These are phyloP conservation scores for Ammodramus savannarum DNA, from an alignment of 2,113 vertebrate genomes.

Conservation along the genomic window DNA sequence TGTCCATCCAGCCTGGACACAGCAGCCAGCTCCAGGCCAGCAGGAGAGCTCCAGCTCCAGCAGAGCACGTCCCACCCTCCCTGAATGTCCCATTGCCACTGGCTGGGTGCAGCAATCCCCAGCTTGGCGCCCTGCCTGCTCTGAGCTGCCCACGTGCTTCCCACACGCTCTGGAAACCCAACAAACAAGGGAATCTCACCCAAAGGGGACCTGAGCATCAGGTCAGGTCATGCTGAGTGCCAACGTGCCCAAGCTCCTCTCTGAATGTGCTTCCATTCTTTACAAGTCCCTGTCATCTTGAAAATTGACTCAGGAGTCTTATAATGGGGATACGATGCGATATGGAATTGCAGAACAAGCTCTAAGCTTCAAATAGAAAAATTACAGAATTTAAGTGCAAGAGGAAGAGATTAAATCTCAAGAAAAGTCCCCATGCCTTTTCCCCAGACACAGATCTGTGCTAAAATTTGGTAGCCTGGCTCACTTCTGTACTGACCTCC, in stretches of 20 bases:
- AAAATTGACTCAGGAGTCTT: not conserved
- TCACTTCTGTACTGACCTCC: not conserved
- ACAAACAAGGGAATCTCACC: not conserved
- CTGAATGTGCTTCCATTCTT: not conserved
- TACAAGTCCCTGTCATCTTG: not conserved
- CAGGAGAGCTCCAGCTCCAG: not conserved
- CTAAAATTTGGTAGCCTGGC: not conserved
- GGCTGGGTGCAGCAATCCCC: not conserved
- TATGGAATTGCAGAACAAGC: not conserved
- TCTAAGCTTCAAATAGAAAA: not conserved
- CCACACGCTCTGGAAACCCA: not conserved
- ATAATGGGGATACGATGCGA: not conserved
- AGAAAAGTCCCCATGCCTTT: not conserved
- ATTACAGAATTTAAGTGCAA: not conserved
- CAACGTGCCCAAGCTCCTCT: not conserved
- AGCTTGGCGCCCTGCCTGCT: not conserved
- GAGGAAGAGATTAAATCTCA: not conserved
- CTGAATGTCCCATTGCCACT: rapidly evolving
- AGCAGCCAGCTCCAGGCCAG: rapidly evolving
- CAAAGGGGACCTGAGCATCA: not conserved
- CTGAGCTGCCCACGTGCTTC: not conserved
- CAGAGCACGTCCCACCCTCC: not conserved
- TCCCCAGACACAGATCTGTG: not conserved
- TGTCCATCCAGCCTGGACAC: not conserved
- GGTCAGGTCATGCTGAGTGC: not conserved